Conservation (phyloP, 1,140 invertebrate species). For the Brachionus plicatilis region DNA sequence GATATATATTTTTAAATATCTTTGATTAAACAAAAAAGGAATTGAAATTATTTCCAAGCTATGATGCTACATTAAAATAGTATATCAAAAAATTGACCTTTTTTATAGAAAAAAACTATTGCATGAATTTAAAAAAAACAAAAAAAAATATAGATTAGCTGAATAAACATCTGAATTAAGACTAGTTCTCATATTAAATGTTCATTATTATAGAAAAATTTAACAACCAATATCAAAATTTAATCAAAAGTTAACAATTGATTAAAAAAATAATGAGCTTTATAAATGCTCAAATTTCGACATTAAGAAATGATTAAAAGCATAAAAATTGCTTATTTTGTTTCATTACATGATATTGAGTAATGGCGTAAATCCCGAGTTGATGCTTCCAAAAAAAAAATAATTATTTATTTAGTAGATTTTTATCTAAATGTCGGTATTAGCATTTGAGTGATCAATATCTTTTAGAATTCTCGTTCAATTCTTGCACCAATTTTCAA, state of each 20-base stretch:
- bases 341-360: not conserved
- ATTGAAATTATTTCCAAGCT: too few species aligned
- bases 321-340: not conserved
- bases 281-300: not conserved
- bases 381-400: not conserved
- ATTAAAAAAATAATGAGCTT: not conserved
- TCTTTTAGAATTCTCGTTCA: not conserved
- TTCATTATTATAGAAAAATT: not conserved
- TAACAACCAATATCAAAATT: not conserved
- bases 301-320: not conserved
- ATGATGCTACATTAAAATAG: too few species aligned
- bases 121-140: not conserved
- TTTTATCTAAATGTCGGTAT: not conserved
- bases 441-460: not conserved
- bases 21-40: not conserved
- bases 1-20: not conserved
- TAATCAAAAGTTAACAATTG: not conserved
- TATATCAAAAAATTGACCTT: not conserved
- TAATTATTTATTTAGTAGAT: not conserved
- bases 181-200: not conserved
- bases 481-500: not conserved
- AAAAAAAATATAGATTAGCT: not conserved
- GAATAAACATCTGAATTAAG: not conserved
- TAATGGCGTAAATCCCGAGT: not conserved
- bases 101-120: not conserved